Evolutionary conservation across 2,113 vertebrate genomes (phyloP).

Genomic region (Axis porcinus): DNA sequence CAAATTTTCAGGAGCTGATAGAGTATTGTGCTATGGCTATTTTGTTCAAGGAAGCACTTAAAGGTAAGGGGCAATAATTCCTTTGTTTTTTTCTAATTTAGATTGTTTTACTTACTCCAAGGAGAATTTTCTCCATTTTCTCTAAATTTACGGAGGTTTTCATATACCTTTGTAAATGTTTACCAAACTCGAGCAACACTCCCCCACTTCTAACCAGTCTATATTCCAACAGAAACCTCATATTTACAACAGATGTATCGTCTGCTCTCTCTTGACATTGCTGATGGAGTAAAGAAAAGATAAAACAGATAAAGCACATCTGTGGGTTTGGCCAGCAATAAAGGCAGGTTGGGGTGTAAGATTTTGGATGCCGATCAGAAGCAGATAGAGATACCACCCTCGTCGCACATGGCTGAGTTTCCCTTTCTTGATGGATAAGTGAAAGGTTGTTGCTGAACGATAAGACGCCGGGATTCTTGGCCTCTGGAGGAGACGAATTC

Average conservation of each 20-base stretch:
- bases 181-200: too few species aligned
- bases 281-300: background rate
- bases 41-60: background rate
- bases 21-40: background rate
- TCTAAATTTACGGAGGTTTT: background rate
- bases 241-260: background rate
- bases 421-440: too few species aligned
- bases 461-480: too few species aligned
- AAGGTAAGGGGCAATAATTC: background rate
- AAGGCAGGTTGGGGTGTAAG: rapidly evolving
- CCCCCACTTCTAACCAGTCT: background rate
- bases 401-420: rapidly evolving
- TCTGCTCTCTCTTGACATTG: rapidly evolving
- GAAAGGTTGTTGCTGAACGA: too few species aligned
- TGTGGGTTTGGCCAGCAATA: rapidly evolving
- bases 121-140: background rate
- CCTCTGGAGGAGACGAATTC: too few species aligned
- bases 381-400: rapidly evolving
- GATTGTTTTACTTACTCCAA: background rate
- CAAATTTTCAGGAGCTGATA: background rate
- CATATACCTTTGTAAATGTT: background rate
- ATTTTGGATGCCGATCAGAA: background rate
- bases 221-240: background rate
- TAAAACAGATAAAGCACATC: rapidly evolving
- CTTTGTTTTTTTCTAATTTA: background rate